Evolutionary conservation across 2,113 vertebrate species (phyloP), one percentile per base, ranked within the genome.

Genomic region (Gulo gulo): DNA sequence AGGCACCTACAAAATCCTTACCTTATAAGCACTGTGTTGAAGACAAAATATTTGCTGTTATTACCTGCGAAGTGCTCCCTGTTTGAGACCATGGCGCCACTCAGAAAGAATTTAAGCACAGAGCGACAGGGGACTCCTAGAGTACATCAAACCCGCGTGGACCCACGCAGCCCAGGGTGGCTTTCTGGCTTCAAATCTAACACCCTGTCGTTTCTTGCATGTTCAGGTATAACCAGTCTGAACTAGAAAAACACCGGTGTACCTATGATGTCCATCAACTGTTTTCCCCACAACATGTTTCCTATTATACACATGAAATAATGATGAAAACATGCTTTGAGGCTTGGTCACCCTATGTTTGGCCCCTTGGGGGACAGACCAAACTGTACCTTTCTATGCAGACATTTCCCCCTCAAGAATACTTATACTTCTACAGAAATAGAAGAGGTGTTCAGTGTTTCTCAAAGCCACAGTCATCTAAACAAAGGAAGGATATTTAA

Each of bases 231-330:
- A 94, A 89, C 94, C 71, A 92, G 90, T 34, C 34, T 73, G 31
- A 21, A 65, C 89, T 39, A 78, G 87, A 47, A 91, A 97, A 83
- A 91, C 71, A 15, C n/a, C 47, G 55, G 81, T n/a, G 84, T 74
- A 92, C 39, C 71, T 29, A 50, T 16, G 11, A 91, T 45, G 57
- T 36, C 55, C 82, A 59, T 47, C 36, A 29, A 5, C 36, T 97
- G 89, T 96, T 96, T 97, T 80, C 55, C 89, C 95, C 81, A 88
- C 29, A 97, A 96, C 89, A 97, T 88, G 90, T 90, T 97, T 97
- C 52, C 83, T 88, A 92, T 73, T 73, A 98, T 2, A 97, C 97
- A 96, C 78, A 95, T 63, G 34, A 95, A 94, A 92, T 47, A 36
- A 96, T 36, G 55, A n/a, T 21, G 63, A 74, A 14, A 90, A 34